These are phyloP conservation scores for Lycodopsis pacificus DNA, from an alignment of 2,797 vertebrate genomes.

Conservation along the genomic window DNA sequence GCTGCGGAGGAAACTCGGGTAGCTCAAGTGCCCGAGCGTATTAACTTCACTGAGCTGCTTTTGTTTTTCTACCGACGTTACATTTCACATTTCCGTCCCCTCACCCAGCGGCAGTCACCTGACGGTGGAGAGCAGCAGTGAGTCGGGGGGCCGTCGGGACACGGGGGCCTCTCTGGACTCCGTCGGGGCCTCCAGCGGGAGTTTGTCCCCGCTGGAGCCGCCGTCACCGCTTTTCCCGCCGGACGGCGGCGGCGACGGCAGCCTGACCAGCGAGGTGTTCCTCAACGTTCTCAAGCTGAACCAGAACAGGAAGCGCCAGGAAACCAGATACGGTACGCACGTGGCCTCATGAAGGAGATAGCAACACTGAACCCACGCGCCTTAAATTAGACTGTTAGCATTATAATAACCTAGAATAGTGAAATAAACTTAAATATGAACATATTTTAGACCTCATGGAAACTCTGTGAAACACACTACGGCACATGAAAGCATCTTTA, in stretches of 20 bases:
- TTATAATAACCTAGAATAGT: too few species aligned
- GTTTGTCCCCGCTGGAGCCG: conserved; percentile 77
- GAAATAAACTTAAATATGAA: too few species aligned
- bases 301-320: conserved; percentile 79
- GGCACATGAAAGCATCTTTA: not conserved
- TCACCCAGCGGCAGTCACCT: conserved; percentile 66
- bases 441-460: too few species aligned
- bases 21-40: rapidly evolving
- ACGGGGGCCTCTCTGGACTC: conserved; percentile 80
- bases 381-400: too few species aligned
- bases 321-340: conserved; percentile 60
- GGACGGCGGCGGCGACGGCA: conserved; percentile 63
- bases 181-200: conserved; percentile 78
- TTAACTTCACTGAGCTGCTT: rapidly evolving
- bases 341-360: not conserved
- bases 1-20: conserved; percentile 87
- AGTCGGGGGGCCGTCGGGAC: conserved; percentile 73
- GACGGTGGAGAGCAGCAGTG: conserved; percentile 58
- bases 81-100: not conserved
- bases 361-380: too few species aligned
- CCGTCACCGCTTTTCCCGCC: conserved; percentile 76
- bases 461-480: too few species aligned
- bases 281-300: conserved; percentile 82
- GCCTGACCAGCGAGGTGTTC: conserved; percentile 84
- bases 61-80: not conserved